Evolutionary conservation across 2,888 invertebrate species (phyloP).

Genomic region (Molanna angustata): DNA sequence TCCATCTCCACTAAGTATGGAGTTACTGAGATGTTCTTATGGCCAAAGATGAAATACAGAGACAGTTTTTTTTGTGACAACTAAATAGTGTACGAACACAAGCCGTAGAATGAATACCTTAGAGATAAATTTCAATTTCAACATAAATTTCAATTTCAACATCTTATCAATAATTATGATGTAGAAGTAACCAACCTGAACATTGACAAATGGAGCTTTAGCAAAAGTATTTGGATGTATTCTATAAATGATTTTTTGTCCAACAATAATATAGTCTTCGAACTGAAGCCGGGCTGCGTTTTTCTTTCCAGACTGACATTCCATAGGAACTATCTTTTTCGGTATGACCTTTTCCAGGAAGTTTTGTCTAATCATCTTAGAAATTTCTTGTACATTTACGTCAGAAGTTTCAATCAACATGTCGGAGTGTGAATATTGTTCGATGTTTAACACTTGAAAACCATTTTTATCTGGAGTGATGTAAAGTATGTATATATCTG

Average conservation of each 20-base stretch:
- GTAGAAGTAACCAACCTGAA: no score
- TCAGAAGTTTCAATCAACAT: constrained; percentile 41
- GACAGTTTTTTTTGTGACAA: no score
- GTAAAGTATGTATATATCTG: constrained; percentile 56
- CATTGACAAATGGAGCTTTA: constrained; percentile 40
- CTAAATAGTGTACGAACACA: no score
- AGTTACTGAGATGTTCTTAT: no score
- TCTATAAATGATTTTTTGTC: constrained; percentile 50
- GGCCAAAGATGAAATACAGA: no score
- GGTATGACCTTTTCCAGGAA: constrained; percentile 45
- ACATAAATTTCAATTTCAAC: no score
- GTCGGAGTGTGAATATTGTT: constrained; percentile 52
- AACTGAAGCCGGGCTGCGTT: constrained; percentile 45
- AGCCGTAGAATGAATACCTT: no score
- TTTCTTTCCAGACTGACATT: constrained; percentile 44
- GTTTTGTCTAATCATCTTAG: constrained; percentile 38
- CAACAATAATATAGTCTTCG: constrained; percentile 60
- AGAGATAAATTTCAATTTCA: no score
- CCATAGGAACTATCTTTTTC: constrained; percentile 44
- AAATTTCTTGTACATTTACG: constrained; percentile 36
- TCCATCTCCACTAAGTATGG: no score
- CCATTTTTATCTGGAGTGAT: constrained; percentile 46
- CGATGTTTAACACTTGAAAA: constrained; percentile 50
- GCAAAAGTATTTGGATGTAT: constrained; percentile 51
- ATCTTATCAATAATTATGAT: no score